A percentile compares a stretch with the other conserved stretches of the same genome.
Evolutionary conservation across 1,140 invertebrate genomes (phyloP).

Genomic region (Episyrphus balteatus): DNA sequence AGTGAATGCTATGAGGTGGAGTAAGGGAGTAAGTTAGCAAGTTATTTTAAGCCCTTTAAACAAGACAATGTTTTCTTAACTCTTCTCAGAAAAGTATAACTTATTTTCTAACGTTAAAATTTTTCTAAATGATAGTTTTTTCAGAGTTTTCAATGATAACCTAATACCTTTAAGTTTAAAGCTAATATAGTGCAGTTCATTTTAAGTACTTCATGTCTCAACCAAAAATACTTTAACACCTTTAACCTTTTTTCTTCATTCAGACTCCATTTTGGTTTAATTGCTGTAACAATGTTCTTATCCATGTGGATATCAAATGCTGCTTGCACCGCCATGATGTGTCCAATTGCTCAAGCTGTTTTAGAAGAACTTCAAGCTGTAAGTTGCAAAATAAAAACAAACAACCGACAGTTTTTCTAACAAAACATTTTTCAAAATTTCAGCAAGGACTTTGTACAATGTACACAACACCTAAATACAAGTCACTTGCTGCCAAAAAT

Average conservation of each 20-base stretch:
- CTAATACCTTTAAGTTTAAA: too few species aligned
- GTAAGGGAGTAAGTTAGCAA: too few species aligned
- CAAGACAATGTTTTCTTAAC: too few species aligned
- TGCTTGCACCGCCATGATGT: constrained; percentile 75
- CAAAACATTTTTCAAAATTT: constrained; percentile 7
- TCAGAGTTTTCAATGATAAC: too few species aligned
- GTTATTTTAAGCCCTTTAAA: too few species aligned
- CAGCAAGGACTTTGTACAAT: constrained; percentile 53
- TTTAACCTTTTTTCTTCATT: constrained; percentile 12
- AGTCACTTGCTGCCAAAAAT: constrained; percentile 38
- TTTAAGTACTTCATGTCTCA: too few species aligned
- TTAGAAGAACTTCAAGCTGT: constrained; percentile 58
- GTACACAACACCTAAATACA: constrained; percentile 41
- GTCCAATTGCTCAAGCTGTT: constrained; percentile 69
- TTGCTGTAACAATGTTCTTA: constrained; percentile 65
- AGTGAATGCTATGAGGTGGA: too few species aligned
- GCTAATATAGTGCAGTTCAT: too few species aligned
- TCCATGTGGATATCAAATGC: constrained; percentile 83
- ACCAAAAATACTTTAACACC: too few species aligned
- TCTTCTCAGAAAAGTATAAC: too few species aligned
- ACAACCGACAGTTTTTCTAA: neutral
- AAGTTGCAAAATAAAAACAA: constrained; percentile 13
- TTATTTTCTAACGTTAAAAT: too few species aligned
- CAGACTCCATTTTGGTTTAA: constrained; percentile 62
- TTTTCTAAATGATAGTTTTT: too few species aligned